Evolutionary conservation across 2,888 invertebrate species (phyloP).

Genomic region (Cataglyphis rosenhaueri): DNA sequence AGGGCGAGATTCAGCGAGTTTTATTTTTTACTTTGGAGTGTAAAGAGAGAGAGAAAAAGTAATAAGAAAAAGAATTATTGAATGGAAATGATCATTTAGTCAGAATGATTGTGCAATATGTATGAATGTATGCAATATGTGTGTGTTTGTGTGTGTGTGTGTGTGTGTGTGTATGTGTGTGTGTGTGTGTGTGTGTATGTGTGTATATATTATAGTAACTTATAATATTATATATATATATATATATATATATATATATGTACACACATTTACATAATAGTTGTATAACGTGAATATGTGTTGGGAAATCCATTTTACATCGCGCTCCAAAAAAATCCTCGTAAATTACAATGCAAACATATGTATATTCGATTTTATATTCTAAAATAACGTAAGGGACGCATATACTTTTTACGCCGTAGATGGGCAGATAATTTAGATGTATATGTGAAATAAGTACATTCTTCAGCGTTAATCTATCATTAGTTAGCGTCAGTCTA

Average conservation of each 20-base stretch:
- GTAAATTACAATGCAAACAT: slow-evolving; percentile 61
- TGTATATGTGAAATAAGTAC: neutral
- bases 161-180: too few relatives aligned
- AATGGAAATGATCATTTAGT: slow-evolving; percentile 38
- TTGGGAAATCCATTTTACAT: slow-evolving; percentile 69
- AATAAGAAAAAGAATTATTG: slow-evolving; percentile 10
- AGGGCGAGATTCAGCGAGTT: slow-evolving; percentile 36
- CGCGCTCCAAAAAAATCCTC: slow-evolving; percentile 61
- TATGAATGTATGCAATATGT: slow-evolving; percentile 5
- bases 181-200: too few relatives aligned
- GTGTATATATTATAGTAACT: too few relatives aligned
- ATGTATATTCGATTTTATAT: slow-evolving; percentile 79
- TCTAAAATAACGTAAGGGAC: slow-evolving; percentile 71
- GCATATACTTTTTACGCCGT: slow-evolving; percentile 40
- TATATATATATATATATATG: neutral
- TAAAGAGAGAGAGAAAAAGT: slow-evolving; percentile 6
- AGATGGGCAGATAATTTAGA: slow-evolving; percentile 43
- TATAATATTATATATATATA: neutral
- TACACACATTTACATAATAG: neutral
- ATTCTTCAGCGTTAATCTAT: neutral
- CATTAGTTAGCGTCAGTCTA: neutral
- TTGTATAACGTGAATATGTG: neutral
- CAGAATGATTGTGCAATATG: slow-evolving; percentile 9
- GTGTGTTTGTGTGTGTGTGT: too few relatives aligned
- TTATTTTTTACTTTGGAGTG: slow-evolving; percentile 53